Percentiles rank a stretch among this genome's conserved stretches.
phyloP scores from a whole-genome alignment of 2,888 invertebrate genomes.

The Leucophora obtusa region DNA sequence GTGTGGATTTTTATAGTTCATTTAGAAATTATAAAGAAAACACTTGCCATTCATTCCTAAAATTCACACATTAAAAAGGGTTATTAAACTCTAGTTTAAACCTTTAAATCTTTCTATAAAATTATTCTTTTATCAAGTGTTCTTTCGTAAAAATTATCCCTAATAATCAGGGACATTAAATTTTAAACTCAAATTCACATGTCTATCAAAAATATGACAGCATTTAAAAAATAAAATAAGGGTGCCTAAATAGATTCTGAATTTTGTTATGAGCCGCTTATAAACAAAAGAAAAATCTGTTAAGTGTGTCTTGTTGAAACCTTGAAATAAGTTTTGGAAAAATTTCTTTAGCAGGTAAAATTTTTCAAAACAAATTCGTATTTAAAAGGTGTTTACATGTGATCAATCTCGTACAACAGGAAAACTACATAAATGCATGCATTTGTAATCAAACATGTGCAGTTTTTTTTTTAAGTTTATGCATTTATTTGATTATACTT shows the following conservation, averaged over 20 bases:
- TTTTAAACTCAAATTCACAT: constrained; percentile 40
- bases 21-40: constrained; percentile 16
- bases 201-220: constrained; percentile 61
- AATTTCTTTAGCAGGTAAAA: constrained; percentile 43
- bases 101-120: constrained; percentile 3
- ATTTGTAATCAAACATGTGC: constrained; percentile 23
- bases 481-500: neutral
- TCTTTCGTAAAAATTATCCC: neutral
- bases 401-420: constrained; percentile 32
- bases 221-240: constrained; percentile 24
- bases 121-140: constrained; percentile 24
- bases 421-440: constrained; percentile 8
- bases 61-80: constrained; percentile 21
- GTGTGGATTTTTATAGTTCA: constrained; percentile 45
- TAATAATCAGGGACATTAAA: constrained; percentile 25
- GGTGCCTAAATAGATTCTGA: constrained; percentile 25
- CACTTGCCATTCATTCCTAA: constrained; percentile 4
- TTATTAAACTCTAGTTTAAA: constrained; percentile 23
- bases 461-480: constrained; percentile 16
- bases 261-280: neutral
- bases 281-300: neutral
- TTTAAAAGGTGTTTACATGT: constrained; percentile 26
- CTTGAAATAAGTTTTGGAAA: constrained; percentile 29
- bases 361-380: neutral
- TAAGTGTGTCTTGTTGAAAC: constrained; percentile 5